Conservation (phyloP, 2,113 vertebrate species). For the Trichechus manatus region DNA sequence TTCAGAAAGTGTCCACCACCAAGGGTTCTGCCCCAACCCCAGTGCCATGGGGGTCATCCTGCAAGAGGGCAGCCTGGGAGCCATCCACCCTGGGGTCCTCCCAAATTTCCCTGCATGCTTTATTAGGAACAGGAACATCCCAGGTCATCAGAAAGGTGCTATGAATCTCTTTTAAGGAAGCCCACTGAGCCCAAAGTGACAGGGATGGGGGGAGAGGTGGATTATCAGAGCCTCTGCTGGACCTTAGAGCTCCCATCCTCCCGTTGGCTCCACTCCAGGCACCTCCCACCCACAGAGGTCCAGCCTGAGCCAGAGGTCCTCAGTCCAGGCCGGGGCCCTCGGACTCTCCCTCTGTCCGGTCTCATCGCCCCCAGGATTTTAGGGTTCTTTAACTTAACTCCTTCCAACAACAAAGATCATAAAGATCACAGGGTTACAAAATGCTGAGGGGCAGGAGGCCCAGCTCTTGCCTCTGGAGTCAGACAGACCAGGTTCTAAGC, state of each 20-base stretch:
- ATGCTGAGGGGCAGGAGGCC: neutral
- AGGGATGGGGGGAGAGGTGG: neutral
- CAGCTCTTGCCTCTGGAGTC: neutral
- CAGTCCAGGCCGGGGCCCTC: neutral
- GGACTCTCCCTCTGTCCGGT: neutral
- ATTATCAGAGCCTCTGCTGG: neutral
- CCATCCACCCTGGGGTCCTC: neutral
- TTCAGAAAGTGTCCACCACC: neutral
- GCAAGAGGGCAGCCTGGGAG: neutral
- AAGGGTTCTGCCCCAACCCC: neutral
- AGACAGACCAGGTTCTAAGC: neutral
- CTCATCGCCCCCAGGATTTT: neutral
- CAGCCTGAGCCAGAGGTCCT: neutral
- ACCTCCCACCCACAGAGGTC: neutral
- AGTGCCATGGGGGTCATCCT: neutral
- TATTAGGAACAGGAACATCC: neutral
- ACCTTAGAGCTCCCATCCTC: neutral
- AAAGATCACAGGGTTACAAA: neutral
- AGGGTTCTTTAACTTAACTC: neutral
- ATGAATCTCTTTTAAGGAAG: neutral
- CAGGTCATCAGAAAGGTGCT: neutral
- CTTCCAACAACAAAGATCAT: neutral
- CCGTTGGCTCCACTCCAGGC: neutral
- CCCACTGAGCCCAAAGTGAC: neutral
- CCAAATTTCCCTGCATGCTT: neutral